Percentiles rank a stretch among this genome's conserved stretches.
Conservation (phyloP, 2,797 vertebrate species). For the Sciurus carolinensis region DNA sequence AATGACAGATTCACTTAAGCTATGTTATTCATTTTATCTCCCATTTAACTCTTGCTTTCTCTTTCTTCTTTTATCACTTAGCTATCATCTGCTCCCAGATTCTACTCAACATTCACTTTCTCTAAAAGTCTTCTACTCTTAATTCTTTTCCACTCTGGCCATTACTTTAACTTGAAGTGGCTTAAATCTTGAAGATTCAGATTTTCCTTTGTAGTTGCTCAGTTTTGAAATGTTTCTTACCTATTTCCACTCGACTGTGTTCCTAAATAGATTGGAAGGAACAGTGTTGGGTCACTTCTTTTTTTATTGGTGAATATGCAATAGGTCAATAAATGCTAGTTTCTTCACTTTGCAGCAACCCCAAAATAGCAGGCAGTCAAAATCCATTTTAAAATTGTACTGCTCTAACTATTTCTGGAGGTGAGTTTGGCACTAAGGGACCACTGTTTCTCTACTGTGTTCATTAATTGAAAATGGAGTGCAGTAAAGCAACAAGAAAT, state of each 20-base stretch:
- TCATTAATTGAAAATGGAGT: constrained; percentile 6
- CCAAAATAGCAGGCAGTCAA: neutral
- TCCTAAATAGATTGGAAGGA: neutral
- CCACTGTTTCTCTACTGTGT: neutral
- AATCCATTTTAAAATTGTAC: neutral
- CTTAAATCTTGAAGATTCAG: neutral
- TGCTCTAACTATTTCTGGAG: neutral
- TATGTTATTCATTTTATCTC: neutral
- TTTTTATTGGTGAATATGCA: neutral
- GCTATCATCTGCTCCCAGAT: neutral
- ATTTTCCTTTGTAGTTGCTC: neutral
- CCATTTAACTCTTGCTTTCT: neutral
- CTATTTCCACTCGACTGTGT: neutral
- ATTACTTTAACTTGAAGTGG: neutral
- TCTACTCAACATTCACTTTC: neutral
- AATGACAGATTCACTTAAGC: neutral
- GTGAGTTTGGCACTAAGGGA: neutral
- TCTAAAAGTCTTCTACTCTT: neutral
- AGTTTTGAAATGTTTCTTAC: neutral
- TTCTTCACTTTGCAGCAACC: neutral
- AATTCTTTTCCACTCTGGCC: neutral
- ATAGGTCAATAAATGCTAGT: neutral
- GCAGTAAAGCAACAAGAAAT: constrained; percentile 19
- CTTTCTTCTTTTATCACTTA: neutral
- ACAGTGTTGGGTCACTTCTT: neutral